Evolutionary conservation across 2,797 vertebrate genomes (phyloP).

Genomic region (Brachymystax lenok): DNA sequence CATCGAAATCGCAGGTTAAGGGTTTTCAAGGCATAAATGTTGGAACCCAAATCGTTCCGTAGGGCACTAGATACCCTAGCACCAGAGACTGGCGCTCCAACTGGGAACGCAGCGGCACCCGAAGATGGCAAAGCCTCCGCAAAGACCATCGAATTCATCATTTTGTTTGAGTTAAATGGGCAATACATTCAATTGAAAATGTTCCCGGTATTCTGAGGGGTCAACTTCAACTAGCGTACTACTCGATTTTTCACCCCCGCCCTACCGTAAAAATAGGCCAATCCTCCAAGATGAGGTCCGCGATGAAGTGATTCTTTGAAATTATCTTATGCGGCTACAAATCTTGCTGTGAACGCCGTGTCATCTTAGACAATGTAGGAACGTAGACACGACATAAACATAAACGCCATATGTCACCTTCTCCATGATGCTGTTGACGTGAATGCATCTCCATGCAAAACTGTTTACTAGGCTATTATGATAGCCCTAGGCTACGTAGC

Average conservation of each 20-base stretch:
- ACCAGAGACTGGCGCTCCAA: constrained; percentile 36
- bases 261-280: constrained; percentile 73
- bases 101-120: constrained; percentile 7
- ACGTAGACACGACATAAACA: not conserved
- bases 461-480: not conserved
- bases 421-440: not conserved
- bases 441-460: not conserved
- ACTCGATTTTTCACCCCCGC: constrained; percentile 78
- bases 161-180: constrained; percentile 46
- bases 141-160: constrained; percentile 72
- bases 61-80: constrained; percentile 78
- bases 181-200: not conserved
- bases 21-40: constrained; percentile 84
- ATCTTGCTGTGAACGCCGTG: constrained; percentile 6
- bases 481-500: not conserved
- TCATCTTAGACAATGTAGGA: not conserved
- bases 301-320: constrained; percentile 25
- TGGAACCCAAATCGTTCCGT: constrained; percentile 84
- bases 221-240: constrained; percentile 51
- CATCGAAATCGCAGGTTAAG: constrained; percentile 87
- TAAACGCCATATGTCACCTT: not conserved
- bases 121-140: constrained; percentile 72
- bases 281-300: constrained; percentile 7
- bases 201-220: not conserved
- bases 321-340: constrained; percentile 13